phyloP scores from a whole-genome alignment of 1,140 invertebrate genomes.

The Phymorhynchus buccinoides region DNA sequence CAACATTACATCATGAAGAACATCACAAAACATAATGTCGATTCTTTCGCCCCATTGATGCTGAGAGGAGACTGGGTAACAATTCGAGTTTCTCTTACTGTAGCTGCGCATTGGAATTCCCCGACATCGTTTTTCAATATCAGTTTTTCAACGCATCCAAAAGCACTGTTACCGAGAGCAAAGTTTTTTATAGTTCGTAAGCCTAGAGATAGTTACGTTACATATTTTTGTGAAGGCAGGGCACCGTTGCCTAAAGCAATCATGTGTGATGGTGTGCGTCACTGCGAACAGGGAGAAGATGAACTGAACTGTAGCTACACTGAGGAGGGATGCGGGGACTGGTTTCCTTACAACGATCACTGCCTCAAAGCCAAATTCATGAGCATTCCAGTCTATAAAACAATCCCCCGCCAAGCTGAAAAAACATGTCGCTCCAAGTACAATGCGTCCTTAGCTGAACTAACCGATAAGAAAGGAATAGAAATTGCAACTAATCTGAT shows the following conservation, averaged over 20 bases:
- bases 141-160: background rate
- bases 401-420: background rate
- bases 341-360: slow-evolving; percentile 13
- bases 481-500: background rate
- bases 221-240: background rate
- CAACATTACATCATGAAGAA: background rate
- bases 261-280: slow-evolving; percentile 1
- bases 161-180: background rate
- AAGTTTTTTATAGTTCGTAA: too few species aligned
- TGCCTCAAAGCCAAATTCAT: slow-evolving; percentile 4
- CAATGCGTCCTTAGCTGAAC: background rate
- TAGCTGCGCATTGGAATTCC: background rate
- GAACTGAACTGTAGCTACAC: background rate
- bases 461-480: background rate
- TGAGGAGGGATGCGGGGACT: slow-evolving; percentile 6
- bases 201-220: background rate
- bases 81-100: background rate
- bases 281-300: slow-evolving; percentile 18
- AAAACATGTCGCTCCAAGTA: background rate
- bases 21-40: too few species aligned
- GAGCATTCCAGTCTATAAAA: too few species aligned
- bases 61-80: background rate
- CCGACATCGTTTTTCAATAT: background rate
- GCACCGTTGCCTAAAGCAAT: background rate
- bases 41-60: background rate